Base-by-base conservation (phyloP, 2,888 invertebrate genomes). In the Conistra vaccinii region DNA sequence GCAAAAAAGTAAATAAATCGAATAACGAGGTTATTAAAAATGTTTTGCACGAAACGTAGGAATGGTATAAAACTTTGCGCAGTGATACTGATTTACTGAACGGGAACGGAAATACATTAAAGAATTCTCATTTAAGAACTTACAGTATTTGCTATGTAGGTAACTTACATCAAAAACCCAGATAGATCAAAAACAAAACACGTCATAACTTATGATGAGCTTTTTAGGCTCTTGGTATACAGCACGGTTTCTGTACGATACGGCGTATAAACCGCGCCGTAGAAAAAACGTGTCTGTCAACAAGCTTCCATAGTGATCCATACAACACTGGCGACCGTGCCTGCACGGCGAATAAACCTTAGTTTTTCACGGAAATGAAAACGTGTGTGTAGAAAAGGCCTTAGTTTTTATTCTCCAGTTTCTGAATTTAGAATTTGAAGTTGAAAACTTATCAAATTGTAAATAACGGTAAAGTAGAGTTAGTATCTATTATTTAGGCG, bases 1-100 rank as follows among this genome's bases (percentile, higher is more conserved):
- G 35, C 67, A 62, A 67, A 67, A 79, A 73, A 68, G 48, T 73
- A 66, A 62, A 85, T 76, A 53, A 58, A 67, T 74, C 65, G 10
- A 65, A 48, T 67, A 66, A 69, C 66, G 72, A 73, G 58, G 62
- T 60, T 48, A 78, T 74, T 66, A 58, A 72, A 72, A 76, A 48
- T 62, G 69, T 86, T 80, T 74, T 42, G 53, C 58, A 69, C n/a
- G n/a, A 55, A 60, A 69, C 51, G 9, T 55, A 23, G 45, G n/a
- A 20, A 32, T 32, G 26, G 14, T 35, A 14, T 29, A 69, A n/a
- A 29, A n/a, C 39, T 35, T 62, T 48, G 23, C 48, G 2, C 39
- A 32, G 32, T 26, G 61, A 48, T 39, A 55, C 45, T 32, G 32
- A 57, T 57, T 57, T 66, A 32, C 51, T 20, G 35, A 60, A 60